These are phyloP conservation scores for Amphiprion ocellaris DNA, from an alignment of 2,113 vertebrate species.

Conservation along the genomic window DNA sequence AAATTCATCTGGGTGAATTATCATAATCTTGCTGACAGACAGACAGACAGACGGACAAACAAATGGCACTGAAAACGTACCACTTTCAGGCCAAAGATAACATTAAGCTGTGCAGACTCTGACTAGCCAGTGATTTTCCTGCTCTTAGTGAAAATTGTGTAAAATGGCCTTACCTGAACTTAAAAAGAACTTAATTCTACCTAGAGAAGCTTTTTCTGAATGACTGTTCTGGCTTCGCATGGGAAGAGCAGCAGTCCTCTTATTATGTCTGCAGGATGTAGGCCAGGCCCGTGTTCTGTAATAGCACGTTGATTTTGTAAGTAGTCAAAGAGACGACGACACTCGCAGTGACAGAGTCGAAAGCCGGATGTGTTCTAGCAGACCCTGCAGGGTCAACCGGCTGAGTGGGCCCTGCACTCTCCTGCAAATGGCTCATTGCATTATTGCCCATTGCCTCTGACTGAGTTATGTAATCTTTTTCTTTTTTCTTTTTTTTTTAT, in stretches of 20 bases:
- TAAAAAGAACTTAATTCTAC: slow-evolving; percentile 1
- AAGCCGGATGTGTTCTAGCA: slow-evolving; percentile 58
- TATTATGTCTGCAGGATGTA: slow-evolving; percentile 52
- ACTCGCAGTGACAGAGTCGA: slow-evolving; percentile 54
- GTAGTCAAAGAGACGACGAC: slow-evolving; percentile 59
- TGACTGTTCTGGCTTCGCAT: slow-evolving; percentile 23
- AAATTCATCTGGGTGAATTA: too few species aligned
- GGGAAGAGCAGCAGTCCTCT: slow-evolving; percentile 38
- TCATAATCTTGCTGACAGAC: too few species aligned
- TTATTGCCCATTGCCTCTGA: slow-evolving; percentile 61
- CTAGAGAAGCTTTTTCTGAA: slow-evolving; percentile 21
- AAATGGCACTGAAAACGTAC: neutral
- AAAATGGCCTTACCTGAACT: slow-evolving; percentile 17
- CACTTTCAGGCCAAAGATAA: neutral
- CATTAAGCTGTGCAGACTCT: neutral
- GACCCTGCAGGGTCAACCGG: slow-evolving; percentile 52
- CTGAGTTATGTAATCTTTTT: slow-evolving; percentile 53
- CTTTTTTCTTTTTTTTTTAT: slow-evolving; percentile 25
- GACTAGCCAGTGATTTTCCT: slow-evolving; percentile 12
- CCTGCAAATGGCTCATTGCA: slow-evolving; percentile 56
- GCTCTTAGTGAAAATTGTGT: slow-evolving; percentile 16
- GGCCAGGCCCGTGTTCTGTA: slow-evolving; percentile 31
- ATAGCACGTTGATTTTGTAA: slow-evolving; percentile 52
- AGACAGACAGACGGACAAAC: too few species aligned
- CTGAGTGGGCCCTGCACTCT: slow-evolving; percentile 40